Conservation (phyloP, 2,888 invertebrate species). For the Aphidius colemani region DNA sequence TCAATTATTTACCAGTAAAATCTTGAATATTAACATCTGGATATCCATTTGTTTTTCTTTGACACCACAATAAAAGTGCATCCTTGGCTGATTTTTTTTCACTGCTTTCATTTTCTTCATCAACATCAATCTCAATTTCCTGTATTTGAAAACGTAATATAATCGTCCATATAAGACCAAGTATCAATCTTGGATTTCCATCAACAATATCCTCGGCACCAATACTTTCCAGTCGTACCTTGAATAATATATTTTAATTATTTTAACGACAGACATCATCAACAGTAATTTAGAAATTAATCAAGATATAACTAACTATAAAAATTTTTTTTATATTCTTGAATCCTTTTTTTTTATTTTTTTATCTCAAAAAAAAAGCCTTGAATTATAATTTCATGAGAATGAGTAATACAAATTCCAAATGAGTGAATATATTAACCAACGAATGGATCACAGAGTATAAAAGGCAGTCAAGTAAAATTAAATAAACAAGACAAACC, state of each 20-base stretch:
- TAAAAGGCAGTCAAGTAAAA: no score
- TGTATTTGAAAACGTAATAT: slow-evolving; percentile 99
- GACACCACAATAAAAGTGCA: slow-evolving; percentile 97
- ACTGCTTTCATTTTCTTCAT: slow-evolving; percentile 93
- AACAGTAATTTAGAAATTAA: neutral
- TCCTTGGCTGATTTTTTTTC: slow-evolving; percentile 99
- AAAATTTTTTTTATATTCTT: neutral
- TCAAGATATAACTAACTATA: slow-evolving; percentile 1
- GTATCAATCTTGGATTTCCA: slow-evolving; percentile 93
- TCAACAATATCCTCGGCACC: slow-evolving; percentile 99
- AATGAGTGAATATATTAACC: slow-evolving; percentile 9
- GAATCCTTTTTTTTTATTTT: slow-evolving; percentile 6
- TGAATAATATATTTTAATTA: neutral
- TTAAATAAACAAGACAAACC: slow-evolving; percentile 8
- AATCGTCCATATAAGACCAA: slow-evolving; percentile 99
- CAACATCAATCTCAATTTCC: slow-evolving; percentile 96
- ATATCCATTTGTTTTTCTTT: slow-evolving; percentile 96
- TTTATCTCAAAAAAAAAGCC: slow-evolving; percentile 19
- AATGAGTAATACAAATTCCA: slow-evolving; percentile 24
- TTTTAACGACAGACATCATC: neutral
- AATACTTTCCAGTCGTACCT: slow-evolving; percentile 97
- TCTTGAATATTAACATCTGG: slow-evolving; percentile 86
- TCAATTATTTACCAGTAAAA: slow-evolving; percentile 68
- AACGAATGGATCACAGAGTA: no score
- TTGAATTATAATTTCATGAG: slow-evolving; percentile 25